Evolutionary conservation across 2,888 invertebrate genomes (phyloP).

Genomic region (Epirrhoe alternata): DNA sequence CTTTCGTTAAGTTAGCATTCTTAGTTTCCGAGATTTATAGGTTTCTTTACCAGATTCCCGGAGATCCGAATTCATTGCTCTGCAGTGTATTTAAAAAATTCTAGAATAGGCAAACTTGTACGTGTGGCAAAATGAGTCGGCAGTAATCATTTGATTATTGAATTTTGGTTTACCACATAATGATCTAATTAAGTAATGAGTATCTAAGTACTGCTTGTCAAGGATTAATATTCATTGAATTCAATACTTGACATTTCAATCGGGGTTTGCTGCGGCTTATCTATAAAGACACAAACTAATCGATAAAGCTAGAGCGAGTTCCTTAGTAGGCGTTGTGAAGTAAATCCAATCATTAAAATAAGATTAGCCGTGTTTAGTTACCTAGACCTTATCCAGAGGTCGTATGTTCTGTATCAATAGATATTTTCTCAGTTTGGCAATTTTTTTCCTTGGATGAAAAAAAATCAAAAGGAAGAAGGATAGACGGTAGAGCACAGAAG

Average conservation of each 20-base stretch:
- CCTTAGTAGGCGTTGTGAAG: neutral
- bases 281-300: constrained; percentile 20
- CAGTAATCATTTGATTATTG: constrained; percentile 20
- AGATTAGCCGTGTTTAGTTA: neutral
- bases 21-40: too few species aligned
- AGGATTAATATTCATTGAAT: constrained; percentile 29
- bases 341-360: neutral
- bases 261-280: constrained; percentile 22
- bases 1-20: too few species aligned
- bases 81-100: too few species aligned
- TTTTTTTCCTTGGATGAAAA: too few species aligned
- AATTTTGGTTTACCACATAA: constrained; percentile 19
- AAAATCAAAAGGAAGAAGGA: too few species aligned
- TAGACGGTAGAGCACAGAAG: too few species aligned
- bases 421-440: neutral
- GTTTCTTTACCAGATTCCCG: too few species aligned
- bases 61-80: too few species aligned
- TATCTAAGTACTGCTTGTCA: constrained; percentile 5
- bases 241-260: constrained; percentile 28
- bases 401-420: neutral
- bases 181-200: constrained; percentile 30
- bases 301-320: constrained; percentile 2
- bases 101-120: constrained; percentile 13
- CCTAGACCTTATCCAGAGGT: neutral
- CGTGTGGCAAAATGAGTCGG: constrained; percentile 2